These are phyloP conservation scores for Drosophila bipectinata DNA, from an alignment of 1,140 invertebrate genomes.

Conservation along the genomic window DNA sequence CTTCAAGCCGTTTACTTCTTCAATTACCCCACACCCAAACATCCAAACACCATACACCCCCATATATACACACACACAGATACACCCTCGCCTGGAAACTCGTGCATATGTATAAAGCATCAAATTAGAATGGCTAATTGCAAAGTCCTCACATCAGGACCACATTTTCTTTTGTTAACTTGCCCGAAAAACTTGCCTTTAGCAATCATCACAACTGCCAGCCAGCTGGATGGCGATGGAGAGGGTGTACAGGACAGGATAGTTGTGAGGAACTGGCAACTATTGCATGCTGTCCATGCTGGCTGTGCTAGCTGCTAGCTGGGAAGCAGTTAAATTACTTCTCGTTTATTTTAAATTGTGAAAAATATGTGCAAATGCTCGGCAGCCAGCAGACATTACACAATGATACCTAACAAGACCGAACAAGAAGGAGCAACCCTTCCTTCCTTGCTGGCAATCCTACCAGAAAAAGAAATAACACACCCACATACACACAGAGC, in stretches of 20 bases:
- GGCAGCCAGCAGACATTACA: constrained; percentile 62
- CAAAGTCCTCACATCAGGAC: constrained; percentile 60
- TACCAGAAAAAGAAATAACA: background rate
- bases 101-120: constrained; percentile 50
- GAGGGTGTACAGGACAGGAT: constrained; percentile 3
- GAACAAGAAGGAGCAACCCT: constrained; percentile 45
- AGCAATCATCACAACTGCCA: constrained; percentile 37
- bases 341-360: constrained; percentile 81
- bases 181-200: constrained; percentile 52
- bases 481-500: constrained; percentile 4
- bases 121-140: constrained; percentile 68
- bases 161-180: constrained; percentile 63
- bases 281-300: constrained; percentile 45
- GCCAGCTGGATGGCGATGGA: background rate
- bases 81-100: background rate
- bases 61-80: background rate
- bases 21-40: constrained; percentile 37
- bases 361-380: constrained; percentile 78
- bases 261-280: constrained; percentile 33
- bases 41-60: constrained; percentile 6
- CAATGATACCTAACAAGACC: constrained; percentile 70
- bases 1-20: constrained; percentile 40
- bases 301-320: background rate
- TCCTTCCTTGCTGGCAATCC: constrained; percentile 1
- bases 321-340: constrained; percentile 76